These are phyloP conservation scores for Brachyistius frenatus DNA, from an alignment of 2,113 vertebrate genomes.

Conservation along the genomic window DNA sequence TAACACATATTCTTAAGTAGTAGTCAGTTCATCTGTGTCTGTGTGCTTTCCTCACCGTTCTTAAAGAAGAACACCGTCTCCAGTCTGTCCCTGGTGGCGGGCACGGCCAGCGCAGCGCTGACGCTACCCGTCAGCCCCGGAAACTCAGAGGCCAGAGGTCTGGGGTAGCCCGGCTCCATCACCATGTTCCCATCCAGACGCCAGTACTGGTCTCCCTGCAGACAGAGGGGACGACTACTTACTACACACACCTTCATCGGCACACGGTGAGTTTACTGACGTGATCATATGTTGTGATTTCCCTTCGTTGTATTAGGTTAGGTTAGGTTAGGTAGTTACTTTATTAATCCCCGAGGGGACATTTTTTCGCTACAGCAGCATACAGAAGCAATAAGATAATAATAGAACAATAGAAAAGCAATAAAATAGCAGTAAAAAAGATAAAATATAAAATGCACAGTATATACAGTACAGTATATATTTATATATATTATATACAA, in stretches of 20 bases:
- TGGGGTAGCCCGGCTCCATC: slow-evolving; percentile 89
- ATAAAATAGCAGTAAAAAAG: too few relatives aligned
- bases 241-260: neutral
- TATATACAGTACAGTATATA: too few relatives aligned
- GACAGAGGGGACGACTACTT: neutral
- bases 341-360: too few relatives aligned
- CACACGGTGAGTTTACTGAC: neutral
- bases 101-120: slow-evolving; percentile 85
- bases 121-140: slow-evolving; percentile 89
- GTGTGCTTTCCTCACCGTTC: slow-evolving; percentile 78
- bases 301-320: neutral
- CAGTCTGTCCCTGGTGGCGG: slow-evolving; percentile 83
- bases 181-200: slow-evolving; percentile 87
- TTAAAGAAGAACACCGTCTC: slow-evolving; percentile 94
- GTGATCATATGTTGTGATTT: neutral
- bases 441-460: too few relatives aligned
- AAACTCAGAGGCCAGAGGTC: slow-evolving; percentile 88
- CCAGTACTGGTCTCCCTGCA: slow-evolving; percentile 90
- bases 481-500: too few relatives aligned
- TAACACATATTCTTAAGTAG: too few relatives aligned
- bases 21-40: too few relatives aligned
- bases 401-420: too few relatives aligned
- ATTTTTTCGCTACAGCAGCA: too few relatives aligned
- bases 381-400: too few relatives aligned
- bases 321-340: too few relatives aligned